Base-by-base conservation (phyloP, 1,140 invertebrate genomes). In the Gonioctena quinquepunctata region DNA sequence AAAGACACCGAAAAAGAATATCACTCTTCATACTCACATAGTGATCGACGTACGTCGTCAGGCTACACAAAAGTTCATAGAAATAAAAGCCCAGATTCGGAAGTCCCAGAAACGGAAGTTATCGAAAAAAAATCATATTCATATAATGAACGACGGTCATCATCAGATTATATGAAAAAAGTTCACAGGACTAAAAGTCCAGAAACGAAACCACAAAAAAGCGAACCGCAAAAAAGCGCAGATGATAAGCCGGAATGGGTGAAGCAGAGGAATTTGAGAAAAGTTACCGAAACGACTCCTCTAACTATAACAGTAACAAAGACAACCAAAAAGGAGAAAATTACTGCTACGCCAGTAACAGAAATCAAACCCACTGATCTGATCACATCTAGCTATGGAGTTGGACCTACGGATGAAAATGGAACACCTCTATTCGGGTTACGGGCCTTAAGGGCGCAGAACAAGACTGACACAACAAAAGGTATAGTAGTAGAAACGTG, bases 361-460 rank as follows among this genome's bases (percentile, higher is more conserved):
- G 82, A 83, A 66, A 69, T 72, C 1, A 77, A 79, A 67, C 72
- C 80, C 5, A 86, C 84, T 3, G 89, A 91, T 80, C 87, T 88
- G 27, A 42, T 94, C 52, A 92, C 90, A 5, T 93, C 92, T 1
- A 91, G 92, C 79, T 94, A 94, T 80, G 92, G 93, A 1, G 89
- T 92, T 2, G 92, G 92, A 2, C 93, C 93, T 42, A 90, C 91
- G 3, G 92, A 93, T 79, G 91, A 92, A 71, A 88, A 92, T 74
- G 91, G 92, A n/a, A 84, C 87, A 64, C 92, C 91, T 3, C 84
- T 93, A 21, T 93, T 93, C 81, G 92, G 92, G 33, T 86, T 93
- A 59, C 87, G 88, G 77, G 92, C 92, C 33, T 84, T 93, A 48
- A 86, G 90, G 69, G 89, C 89, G 69, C 89, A 89, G 68, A 84